Base-by-base conservation (phyloP, 2,888 invertebrate genomes). In the Blastobasis lacticolella region DNA sequence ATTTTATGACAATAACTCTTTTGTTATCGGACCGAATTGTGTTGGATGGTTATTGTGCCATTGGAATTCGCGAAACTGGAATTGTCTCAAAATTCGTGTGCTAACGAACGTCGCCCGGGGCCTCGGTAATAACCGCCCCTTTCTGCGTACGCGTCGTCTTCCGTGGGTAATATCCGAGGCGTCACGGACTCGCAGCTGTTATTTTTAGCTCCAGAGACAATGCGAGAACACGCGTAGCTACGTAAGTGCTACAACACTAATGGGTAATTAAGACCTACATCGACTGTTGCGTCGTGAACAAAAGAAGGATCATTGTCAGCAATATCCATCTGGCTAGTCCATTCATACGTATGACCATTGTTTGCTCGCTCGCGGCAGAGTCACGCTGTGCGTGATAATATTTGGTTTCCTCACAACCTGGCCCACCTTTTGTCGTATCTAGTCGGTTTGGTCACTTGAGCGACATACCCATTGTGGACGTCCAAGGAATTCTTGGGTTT, bases 1-100 rank as follows among this genome's bases (percentile, higher is more conserved):
- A 87, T 87, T 83, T 86, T 87, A 83, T 75, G 78, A 88, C 84
- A 87, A 87, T 84, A 81, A 76, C 71, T 59, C 64, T 69, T 79
- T 88, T 87, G 84, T 86, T 73, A 63, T 65, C 60, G 59, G 63
- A 65, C 63, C 69, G 62, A 72, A 81, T 81, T 76, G 76, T 82
- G 74, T 70, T 71, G 67, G 63, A 66, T 63, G 56, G 75, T 69
- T 81, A 85, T 84, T 78, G 80, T 70, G 62, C 67, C 66, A 73
- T 73, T 65, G 71, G 70, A 77, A 81, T 85, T 84, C 75, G 82
- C 80, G 69, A 85, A 86, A 85, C 86, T 76, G 80, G 85, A 87
- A 84, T 85, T 84, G 85, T 87, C 81, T 86, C 80, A 75, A 65
- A 60, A 69, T 63, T 66, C 66, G 70, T 64, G 64, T 73, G 71